Conservation (phyloP, 2,888 invertebrate species). For the Trichogramma evanescens region DNA sequence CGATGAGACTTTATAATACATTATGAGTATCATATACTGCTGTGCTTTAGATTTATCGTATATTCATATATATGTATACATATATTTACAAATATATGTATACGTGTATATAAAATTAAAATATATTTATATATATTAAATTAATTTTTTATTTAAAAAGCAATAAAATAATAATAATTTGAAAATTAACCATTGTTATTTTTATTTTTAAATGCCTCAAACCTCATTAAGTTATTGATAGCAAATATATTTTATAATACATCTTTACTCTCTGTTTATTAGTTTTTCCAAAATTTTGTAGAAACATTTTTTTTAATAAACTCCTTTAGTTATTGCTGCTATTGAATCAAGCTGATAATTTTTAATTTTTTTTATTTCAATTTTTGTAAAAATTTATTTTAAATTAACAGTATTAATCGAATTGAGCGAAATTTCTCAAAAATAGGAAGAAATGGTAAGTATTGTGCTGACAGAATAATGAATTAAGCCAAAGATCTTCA, state of each 20-base stretch:
- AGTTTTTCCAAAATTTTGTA: neutral
- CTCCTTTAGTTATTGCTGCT: neutral
- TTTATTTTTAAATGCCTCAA: conserved; percentile 11
- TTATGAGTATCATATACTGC: conserved; percentile 22
- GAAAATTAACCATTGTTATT: conserved; percentile 20
- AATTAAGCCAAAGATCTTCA: too few relatives aligned
- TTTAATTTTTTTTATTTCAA: too few relatives aligned
- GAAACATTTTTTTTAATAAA: neutral
- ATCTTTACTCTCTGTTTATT: neutral
- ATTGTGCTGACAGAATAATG: too few relatives aligned
- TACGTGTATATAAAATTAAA: conserved; percentile 26
- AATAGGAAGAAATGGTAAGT: too few relatives aligned
- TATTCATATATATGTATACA: conserved; percentile 21
- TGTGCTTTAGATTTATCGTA: conserved; percentile 26
- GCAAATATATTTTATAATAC: neutral
- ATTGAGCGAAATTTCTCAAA: too few relatives aligned
- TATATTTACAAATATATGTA: conserved; percentile 4
- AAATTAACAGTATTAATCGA: too few relatives aligned
- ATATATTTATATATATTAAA: conserved; percentile 26
- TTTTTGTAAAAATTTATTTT: too few relatives aligned
- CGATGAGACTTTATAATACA: conserved; percentile 22
- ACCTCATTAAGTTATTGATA: neutral
- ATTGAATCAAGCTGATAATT: too few relatives aligned
- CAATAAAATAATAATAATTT: conserved; percentile 29
- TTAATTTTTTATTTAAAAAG: conserved; percentile 27